These are phyloP conservation scores for Limenitis camilla DNA, from an alignment of 2,888 invertebrate genomes.

Conservation along the genomic window DNA sequence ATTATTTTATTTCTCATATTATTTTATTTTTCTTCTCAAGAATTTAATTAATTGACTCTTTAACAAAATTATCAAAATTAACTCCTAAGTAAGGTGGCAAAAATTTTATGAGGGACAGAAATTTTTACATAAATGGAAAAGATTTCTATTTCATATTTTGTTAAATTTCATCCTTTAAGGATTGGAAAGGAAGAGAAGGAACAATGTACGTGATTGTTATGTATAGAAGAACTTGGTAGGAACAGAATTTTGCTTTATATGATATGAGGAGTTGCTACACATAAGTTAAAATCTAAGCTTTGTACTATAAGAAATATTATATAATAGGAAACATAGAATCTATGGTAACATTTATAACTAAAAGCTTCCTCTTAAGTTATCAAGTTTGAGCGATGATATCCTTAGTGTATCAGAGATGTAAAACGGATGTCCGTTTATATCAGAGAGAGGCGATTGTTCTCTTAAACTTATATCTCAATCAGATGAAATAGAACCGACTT, in stretches of 20 bases:
- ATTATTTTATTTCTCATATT: slow-evolving; percentile 8
- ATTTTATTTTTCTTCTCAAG: too few relatives aligned
- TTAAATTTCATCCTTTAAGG: neutral
- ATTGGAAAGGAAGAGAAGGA: too few relatives aligned
- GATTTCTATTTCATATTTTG: too few relatives aligned
- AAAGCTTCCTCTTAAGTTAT: slow-evolving; percentile 35
- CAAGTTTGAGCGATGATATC: slow-evolving; percentile 43
- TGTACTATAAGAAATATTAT: neutral
- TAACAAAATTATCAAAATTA: too few relatives aligned
- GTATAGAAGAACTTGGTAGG: too few relatives aligned
- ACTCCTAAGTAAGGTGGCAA: too few relatives aligned
- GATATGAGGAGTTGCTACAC: neutral
- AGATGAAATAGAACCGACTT: slow-evolving; percentile 14
- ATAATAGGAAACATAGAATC: neutral
- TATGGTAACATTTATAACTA: neutral
- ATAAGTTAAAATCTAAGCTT: too few relatives aligned
- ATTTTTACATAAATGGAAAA: neutral
- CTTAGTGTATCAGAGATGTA: slow-evolving; percentile 35
- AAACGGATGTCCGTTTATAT: slow-evolving; percentile 51
- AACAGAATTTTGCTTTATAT: too few relatives aligned
- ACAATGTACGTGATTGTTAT: too few relatives aligned
- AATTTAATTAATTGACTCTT: too few relatives aligned
- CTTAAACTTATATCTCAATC: slow-evolving; percentile 19
- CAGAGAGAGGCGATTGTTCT: slow-evolving; percentile 51
- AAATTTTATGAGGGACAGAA: too few relatives aligned